Conservation (phyloP, 2,888 invertebrate species). For the Hydrotaea diabolus region DNA sequence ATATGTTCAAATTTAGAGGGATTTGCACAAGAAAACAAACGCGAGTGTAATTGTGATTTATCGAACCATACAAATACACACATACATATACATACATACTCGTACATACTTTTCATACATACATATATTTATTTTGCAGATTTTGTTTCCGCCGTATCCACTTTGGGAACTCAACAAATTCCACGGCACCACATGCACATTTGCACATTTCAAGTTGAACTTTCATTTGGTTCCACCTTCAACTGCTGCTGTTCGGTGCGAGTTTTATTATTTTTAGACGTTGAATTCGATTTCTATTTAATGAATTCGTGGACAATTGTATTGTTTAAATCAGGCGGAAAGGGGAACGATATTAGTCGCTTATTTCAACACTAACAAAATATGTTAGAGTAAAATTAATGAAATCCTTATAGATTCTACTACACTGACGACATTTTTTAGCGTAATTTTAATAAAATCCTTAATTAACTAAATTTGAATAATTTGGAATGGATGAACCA, state of each 20-base stretch:
- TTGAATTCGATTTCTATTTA: too few species aligned
- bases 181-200: neutral
- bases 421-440: too few species aligned
- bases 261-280: too few species aligned
- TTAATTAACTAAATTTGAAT: too few species aligned
- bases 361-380: too few species aligned
- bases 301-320: too few species aligned
- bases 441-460: too few species aligned
- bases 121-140: slow-evolving; percentile 17
- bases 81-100: neutral
- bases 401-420: too few species aligned
- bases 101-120: neutral
- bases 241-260: neutral
- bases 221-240: neutral
- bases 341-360: too few species aligned
- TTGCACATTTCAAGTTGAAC: slow-evolving; percentile 7
- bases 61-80: neutral
- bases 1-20: slow-evolving; percentile 47
- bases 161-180: neutral
- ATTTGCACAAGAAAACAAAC: slow-evolving; percentile 13
- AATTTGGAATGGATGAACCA: too few species aligned
- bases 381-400: too few species aligned
- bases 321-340: too few species aligned
- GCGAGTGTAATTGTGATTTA: slow-evolving; percentile 35
- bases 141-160: neutral